Evolutionary conservation across 2,113 vertebrate species (phyloP).

Genomic region (Suricata suricatta): DNA sequence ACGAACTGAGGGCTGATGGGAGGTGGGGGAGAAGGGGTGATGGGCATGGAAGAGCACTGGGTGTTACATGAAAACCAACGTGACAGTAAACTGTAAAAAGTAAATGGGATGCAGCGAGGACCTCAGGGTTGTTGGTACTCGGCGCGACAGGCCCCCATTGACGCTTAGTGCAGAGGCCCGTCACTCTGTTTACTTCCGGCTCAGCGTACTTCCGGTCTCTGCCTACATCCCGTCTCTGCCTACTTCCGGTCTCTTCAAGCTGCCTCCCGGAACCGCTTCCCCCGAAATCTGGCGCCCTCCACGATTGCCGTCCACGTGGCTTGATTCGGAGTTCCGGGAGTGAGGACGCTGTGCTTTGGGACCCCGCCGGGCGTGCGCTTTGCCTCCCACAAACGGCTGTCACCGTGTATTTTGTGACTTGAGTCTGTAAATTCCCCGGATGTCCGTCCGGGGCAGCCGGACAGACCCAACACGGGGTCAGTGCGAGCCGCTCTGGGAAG

Average conservation of each 20-base stretch:
- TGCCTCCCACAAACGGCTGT: neutral
- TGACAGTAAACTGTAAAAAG: too few species aligned
- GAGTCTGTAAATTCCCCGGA: neutral
- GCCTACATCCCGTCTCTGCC: neutral
- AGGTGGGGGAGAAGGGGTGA: too few species aligned
- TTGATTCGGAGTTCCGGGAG: neutral
- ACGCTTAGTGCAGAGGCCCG: neutral
- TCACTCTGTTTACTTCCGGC: accelerated
- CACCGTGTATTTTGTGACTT: neutral
- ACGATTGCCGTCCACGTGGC: accelerated
- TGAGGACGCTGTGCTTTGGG: neutral
- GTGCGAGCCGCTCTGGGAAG: neutral
- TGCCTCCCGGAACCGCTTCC: too few species aligned
- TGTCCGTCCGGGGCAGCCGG: neutral
- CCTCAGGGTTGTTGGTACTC: neutral
- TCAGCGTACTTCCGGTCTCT: neutral
- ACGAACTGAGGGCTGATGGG: too few species aligned
- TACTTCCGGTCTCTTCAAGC: neutral
- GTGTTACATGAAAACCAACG: too few species aligned
- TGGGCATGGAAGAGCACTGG: too few species aligned
- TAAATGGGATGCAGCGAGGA: accelerated
- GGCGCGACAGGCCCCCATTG: accelerated
- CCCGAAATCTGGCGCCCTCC: accelerated
- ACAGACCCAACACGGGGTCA: neutral
- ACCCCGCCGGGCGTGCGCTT: accelerated